A percentile compares a stretch with the other conserved stretches of the same genome.
phyloP scores from a whole-genome alignment of 2,113 vertebrate species.

The Mola mola region DNA sequence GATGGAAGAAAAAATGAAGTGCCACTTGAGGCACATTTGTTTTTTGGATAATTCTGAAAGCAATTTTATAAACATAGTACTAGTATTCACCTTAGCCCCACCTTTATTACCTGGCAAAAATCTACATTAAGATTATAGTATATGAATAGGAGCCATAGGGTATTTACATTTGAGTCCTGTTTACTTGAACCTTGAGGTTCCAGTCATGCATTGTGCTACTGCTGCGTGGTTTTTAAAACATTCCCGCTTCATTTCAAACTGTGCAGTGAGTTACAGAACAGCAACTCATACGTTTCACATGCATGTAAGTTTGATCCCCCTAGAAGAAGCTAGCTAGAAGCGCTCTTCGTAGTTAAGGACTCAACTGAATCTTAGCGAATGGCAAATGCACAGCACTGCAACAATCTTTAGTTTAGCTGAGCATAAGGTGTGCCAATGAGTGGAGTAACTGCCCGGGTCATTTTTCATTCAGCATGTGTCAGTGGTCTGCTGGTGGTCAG shows the following conservation, averaged over 20 bases:
- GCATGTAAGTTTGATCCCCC: slow-evolving; percentile 52
- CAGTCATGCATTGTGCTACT: slow-evolving; percentile 72
- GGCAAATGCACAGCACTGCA: slow-evolving; percentile 54
- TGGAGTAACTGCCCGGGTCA: slow-evolving; percentile 54
- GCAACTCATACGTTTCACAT: slow-evolving; percentile 41
- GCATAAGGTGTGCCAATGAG: slow-evolving; percentile 32
- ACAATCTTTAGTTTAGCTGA: slow-evolving; percentile 53
- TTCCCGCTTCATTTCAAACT: slow-evolving; percentile 58
- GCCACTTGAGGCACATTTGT: slow-evolving; percentile 31
- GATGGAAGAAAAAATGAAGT: slow-evolving; percentile 18
- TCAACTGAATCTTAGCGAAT: slow-evolving; percentile 43
- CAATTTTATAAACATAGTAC: slow-evolving; percentile 69
- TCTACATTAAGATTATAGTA: slow-evolving; percentile 76
- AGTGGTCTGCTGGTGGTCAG: slow-evolving; percentile 82
- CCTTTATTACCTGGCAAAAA: slow-evolving; percentile 64
- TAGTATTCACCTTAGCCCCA: slow-evolving; percentile 54
- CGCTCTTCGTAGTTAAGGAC: slow-evolving; percentile 40
- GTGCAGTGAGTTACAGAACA: slow-evolving; percentile 41
- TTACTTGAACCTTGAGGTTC: slow-evolving; percentile 59
- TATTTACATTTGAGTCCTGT: slow-evolving; percentile 79
- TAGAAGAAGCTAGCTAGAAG: slow-evolving; percentile 58
- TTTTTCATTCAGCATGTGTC: slow-evolving; percentile 76
- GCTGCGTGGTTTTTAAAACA: slow-evolving; percentile 59
- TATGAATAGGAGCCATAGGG: slow-evolving; percentile 73
- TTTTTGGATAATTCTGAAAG: slow-evolving; percentile 64